These are phyloP conservation scores for Amphiduros pacificus DNA, from an alignment of 2,888 invertebrate species.

Conservation along the genomic window DNA sequence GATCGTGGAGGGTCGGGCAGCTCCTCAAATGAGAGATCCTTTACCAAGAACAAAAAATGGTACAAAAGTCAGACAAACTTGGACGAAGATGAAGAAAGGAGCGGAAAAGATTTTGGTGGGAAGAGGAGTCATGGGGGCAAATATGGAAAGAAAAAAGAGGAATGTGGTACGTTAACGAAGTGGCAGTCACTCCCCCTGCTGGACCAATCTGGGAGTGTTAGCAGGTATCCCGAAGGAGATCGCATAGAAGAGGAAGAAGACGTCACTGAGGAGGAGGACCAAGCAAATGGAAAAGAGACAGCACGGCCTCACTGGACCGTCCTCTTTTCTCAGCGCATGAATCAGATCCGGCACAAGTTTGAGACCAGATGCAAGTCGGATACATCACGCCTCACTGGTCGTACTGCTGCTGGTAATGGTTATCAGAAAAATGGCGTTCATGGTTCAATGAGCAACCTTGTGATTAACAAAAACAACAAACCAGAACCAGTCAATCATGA, in stretches of 20 bases:
- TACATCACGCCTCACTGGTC: too few relatives aligned
- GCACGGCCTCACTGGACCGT: conserved; percentile 16
- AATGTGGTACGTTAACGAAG: conserved; percentile 1
- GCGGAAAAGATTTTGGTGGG: background rate
- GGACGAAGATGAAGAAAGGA: conserved; percentile 3
- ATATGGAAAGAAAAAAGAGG: conserved; percentile 1
- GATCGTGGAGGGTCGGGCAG: conserved; percentile 1
- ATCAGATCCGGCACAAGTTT: conserved; percentile 20
- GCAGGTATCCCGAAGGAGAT: conserved; percentile 1
- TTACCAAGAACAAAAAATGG: background rate
- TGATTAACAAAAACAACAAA: too few relatives aligned
- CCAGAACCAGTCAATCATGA: too few relatives aligned
- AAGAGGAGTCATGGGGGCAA: too few relatives aligned
- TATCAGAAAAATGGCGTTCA: too few relatives aligned
- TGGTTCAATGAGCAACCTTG: too few relatives aligned
- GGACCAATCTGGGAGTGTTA: conserved; percentile 1
- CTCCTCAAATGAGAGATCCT: background rate
- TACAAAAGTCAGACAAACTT: background rate
- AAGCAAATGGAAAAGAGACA: conserved; percentile 1
- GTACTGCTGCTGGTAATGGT: too few relatives aligned
- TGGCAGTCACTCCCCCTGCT: conserved; percentile 13
- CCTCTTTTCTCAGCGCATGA: conserved; percentile 17
- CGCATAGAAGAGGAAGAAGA: background rate
- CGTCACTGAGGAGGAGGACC: background rate
- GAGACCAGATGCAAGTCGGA: conserved; percentile 14